Evolutionary conservation across 2,113 vertebrate genomes (phyloP).

Genomic region (Rutilus rutilus): DNA sequence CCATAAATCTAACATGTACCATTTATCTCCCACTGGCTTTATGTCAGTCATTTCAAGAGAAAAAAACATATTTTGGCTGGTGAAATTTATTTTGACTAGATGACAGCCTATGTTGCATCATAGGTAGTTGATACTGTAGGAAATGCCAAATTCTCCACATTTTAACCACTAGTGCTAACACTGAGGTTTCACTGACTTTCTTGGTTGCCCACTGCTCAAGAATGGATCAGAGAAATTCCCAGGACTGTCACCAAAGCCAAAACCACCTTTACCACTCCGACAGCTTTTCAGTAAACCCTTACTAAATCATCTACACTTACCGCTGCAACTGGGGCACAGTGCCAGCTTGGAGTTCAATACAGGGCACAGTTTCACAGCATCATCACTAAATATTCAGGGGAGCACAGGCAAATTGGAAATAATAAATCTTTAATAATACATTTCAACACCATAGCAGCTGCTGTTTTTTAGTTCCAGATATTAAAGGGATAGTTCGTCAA

Average conservation of each 20-base stretch:
- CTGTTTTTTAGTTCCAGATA: background rate
- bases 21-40: background rate
- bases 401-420: background rate
- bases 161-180: background rate
- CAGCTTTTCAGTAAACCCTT: conserved; percentile 7
- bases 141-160: conserved; percentile 1
- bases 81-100: background rate
- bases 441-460: background rate
- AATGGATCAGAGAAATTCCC: background rate
- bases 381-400: background rate
- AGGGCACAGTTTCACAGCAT: background rate
- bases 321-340: background rate
- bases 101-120: conserved; percentile 6
- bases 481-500: background rate
- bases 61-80: background rate
- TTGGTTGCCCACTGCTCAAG: background rate
- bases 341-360: background rate
- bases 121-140: background rate
- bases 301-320: conserved; percentile 6
- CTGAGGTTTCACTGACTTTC: conserved; percentile 21
- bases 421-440: background rate
- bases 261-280: background rate
- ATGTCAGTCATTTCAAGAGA: background rate
- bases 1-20: background rate
- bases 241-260: background rate